phyloP scores from a whole-genome alignment of 2,113 vertebrate genomes.

The Bos javanicus region DNA sequence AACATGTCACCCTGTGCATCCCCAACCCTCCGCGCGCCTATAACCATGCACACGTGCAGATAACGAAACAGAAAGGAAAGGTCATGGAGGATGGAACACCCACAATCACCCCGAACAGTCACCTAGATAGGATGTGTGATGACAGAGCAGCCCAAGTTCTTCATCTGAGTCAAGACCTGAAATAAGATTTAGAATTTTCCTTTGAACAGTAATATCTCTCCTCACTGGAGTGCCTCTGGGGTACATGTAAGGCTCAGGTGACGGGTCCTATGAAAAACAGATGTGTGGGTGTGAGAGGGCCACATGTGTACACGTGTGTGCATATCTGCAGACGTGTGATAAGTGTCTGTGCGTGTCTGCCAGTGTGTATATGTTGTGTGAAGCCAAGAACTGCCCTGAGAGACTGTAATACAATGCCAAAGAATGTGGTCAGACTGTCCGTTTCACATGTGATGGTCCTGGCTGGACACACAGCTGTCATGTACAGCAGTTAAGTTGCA shows the following conservation, averaged over 20 bases:
- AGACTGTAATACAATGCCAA: conserved; percentile 29
- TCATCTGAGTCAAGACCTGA: conserved; percentile 88
- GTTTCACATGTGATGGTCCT: rapidly evolving
- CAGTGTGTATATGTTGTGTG: background rate
- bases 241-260: conserved; percentile 51
- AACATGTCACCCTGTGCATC: conserved; percentile 42
- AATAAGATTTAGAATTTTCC: conserved; percentile 86
- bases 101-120: conserved; percentile 76
- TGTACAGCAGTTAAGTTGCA: background rate
- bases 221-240: conserved; percentile 70
- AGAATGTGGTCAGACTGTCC: rapidly evolving
- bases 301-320: background rate
- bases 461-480: rapidly evolving
- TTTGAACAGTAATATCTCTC: conserved; percentile 69
- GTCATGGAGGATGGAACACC: conserved; percentile 70
- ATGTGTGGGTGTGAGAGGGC: background rate
- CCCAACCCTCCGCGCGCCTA: conserved; percentile 62
- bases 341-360: background rate
- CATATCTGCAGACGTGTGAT: background rate
- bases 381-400: conserved; percentile 57
- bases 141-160: conserved; percentile 83
- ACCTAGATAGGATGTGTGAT: conserved; percentile 84
- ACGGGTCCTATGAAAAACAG: conserved; percentile 30
- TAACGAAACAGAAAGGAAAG: conserved; percentile 71
- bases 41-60: conserved; percentile 86